phyloP scores from a whole-genome alignment of 1,140 invertebrate species.

The Caenorhabditis brenneri region DNA sequence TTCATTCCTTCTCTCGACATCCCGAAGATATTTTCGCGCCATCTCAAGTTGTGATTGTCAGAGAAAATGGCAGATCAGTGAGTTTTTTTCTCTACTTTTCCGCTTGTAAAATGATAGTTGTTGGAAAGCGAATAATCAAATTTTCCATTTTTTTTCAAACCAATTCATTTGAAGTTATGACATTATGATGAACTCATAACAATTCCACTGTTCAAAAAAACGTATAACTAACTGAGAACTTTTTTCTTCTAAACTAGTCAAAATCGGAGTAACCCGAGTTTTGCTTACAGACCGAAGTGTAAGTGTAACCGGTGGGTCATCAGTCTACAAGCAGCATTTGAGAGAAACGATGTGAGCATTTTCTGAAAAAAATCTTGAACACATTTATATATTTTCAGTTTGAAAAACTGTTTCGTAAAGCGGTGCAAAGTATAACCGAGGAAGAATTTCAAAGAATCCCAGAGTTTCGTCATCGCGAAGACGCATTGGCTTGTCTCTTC shows the following conservation, averaged over 20 bases:
- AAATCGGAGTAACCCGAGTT: too few species aligned
- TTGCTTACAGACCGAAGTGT: constrained; percentile 35
- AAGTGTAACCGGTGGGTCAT: constrained; percentile 66
- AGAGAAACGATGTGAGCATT: constrained; percentile 60
- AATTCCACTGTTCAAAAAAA: too few species aligned
- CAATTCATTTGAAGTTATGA: neutral
- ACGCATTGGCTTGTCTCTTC: constrained; percentile 66
- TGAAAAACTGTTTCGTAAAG: constrained; percentile 65
- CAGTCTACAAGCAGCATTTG: constrained; percentile 64
- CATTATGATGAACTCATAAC: too few species aligned
- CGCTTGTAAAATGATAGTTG: too few species aligned
- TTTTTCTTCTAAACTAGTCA: too few species aligned
- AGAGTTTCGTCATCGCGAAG: constrained; percentile 61
- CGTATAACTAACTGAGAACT: too few species aligned
- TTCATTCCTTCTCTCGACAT: neutral
- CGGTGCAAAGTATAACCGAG: constrained; percentile 62
- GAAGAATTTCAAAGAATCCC: constrained; percentile 67
- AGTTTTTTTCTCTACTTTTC: neutral
- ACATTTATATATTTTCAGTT: constrained; percentile 57
- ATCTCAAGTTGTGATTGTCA: neutral
- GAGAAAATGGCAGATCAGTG: neutral
- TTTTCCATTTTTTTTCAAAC: too few species aligned
- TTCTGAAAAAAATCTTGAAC: neutral
- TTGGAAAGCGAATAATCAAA: too few species aligned
- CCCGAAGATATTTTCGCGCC: neutral